A percentile compares a stretch with the other conserved stretches of the same genome.
These are phyloP conservation scores for Cryptocephalus primarius DNA, from an alignment of 2,888 invertebrate genomes.

Conservation along the genomic window DNA sequence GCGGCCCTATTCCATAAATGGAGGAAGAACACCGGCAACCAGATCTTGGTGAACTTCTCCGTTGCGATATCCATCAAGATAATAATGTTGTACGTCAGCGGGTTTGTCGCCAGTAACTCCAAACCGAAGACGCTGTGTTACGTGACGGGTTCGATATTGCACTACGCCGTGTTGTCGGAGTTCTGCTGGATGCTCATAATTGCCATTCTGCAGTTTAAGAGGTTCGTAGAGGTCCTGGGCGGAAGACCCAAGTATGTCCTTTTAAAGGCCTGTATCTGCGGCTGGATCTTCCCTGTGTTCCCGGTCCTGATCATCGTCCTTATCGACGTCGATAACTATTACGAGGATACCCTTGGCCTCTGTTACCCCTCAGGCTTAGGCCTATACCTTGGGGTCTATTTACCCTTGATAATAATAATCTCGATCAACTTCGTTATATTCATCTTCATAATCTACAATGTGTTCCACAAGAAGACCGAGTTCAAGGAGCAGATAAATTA, in stretches of 20 bases:
- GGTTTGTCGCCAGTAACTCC: constrained; percentile 30
- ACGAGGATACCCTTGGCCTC: constrained; percentile 31
- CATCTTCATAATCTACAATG: constrained; percentile 42
- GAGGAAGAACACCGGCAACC: constrained; percentile 39
- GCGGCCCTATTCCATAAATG: constrained; percentile 47
- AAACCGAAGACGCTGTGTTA: constrained; percentile 45
- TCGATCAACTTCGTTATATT: constrained; percentile 48
- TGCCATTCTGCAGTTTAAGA: constrained; percentile 54
- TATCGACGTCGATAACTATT: constrained; percentile 40
- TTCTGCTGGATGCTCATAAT: constrained; percentile 67
- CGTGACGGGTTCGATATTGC: constrained; percentile 47
- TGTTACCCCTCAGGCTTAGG: constrained; percentile 46
- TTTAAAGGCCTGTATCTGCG: constrained; percentile 49
- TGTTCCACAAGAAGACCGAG: constrained; percentile 35
- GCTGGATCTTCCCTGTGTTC: constrained; percentile 50
- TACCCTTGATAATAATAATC: constrained; percentile 44
- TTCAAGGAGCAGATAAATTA: constrained; percentile 18
- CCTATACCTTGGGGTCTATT: constrained; percentile 44
- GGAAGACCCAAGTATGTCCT: constrained; percentile 37
- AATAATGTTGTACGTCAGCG: constrained; percentile 20
- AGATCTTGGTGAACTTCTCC: constrained; percentile 29
- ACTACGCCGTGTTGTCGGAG: constrained; percentile 54
- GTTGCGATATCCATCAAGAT: constrained; percentile 27
- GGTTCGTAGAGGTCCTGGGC: constrained; percentile 52
- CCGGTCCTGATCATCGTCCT: constrained; percentile 43